Conservation (phyloP, 2,888 invertebrate genomes). For the Acanthosoma haemorrhoidale region DNA sequence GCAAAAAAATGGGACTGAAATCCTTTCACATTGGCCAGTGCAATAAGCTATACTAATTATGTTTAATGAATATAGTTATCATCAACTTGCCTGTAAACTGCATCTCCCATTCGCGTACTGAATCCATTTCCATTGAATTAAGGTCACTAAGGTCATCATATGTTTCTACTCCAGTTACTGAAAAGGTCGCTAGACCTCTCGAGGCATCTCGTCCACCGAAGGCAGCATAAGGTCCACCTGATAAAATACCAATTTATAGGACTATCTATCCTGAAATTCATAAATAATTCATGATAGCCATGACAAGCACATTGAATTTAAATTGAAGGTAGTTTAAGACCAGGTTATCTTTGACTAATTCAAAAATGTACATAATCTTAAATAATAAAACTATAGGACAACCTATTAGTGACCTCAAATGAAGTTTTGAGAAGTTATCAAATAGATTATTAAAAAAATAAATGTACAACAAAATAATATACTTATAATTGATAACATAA, state of each 20-base stretch:
- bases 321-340: neutral
- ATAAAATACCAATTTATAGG: conserved; percentile 37
- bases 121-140: conserved; percentile 88
- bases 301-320: neutral
- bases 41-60: too few species aligned
- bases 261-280: conserved; percentile 1
- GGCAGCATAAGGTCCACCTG: conserved; percentile 88
- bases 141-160: conserved; percentile 96
- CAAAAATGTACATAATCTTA: neutral
- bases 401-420: neutral
- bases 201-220: conserved; percentile 96
- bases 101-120: conserved; percentile 93
- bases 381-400: neutral
- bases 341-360: neutral
- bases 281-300: neutral
- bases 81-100: conserved; percentile 77
- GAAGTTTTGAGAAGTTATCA: neutral
- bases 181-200: conserved; percentile 89
- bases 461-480: neutral
- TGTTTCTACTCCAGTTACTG: conserved; percentile 73
- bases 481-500: too few species aligned
- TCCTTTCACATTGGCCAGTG: too few species aligned
- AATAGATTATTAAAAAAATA: neutral
- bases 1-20: too few species aligned
- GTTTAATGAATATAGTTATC: too few species aligned